Evolutionary conservation across 1,140 invertebrate species (phyloP).

Genomic region (Rhizoglyphus robini): DNA sequence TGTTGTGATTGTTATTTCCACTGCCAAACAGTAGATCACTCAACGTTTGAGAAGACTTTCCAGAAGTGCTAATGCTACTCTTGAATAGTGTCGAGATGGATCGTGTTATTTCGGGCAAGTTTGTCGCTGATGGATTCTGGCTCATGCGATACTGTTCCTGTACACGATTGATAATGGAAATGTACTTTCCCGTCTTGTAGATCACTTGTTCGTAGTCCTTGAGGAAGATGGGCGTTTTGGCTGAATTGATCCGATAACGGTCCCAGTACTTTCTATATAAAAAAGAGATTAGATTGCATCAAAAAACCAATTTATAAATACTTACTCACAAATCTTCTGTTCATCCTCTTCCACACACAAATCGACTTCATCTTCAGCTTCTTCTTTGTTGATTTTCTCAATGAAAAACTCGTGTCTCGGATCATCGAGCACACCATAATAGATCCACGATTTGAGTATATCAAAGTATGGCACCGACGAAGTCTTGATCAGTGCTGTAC

Average conservation of each 20-base stretch:
- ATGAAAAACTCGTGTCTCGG: constrained; percentile 82
- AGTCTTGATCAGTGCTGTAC: constrained; percentile 42
- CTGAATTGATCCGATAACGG: constrained; percentile 63
- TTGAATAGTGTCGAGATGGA: no score
- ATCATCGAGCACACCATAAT: constrained; percentile 81
- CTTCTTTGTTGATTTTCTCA: no score
- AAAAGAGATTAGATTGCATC: background rate
- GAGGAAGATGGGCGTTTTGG: constrained; percentile 73
- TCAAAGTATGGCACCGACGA: constrained; percentile 79
- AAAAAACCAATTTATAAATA: background rate
- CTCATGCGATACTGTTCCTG: background rate
- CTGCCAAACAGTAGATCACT: no score
- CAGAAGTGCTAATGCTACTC: no score
- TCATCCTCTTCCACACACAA: constrained; percentile 1
- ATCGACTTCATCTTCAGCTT: background rate
- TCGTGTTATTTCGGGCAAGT: no score
- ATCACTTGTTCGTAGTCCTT: constrained; percentile 72
- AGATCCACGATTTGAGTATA: no score
- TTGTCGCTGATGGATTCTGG: background rate
- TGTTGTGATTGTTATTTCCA: background rate
- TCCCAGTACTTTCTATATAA: constrained; percentile 66
- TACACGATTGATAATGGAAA: constrained; percentile 60
- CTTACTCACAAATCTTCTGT: constrained; percentile 35
- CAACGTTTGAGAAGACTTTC: no score
- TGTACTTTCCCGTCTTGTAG: constrained; percentile 86